Percentiles rank a stretch among this genome's conserved stretches.
Evolutionary conservation across 2,113 vertebrate genomes (phyloP).

Genomic region (Odontophorus gujanensis): DNA sequence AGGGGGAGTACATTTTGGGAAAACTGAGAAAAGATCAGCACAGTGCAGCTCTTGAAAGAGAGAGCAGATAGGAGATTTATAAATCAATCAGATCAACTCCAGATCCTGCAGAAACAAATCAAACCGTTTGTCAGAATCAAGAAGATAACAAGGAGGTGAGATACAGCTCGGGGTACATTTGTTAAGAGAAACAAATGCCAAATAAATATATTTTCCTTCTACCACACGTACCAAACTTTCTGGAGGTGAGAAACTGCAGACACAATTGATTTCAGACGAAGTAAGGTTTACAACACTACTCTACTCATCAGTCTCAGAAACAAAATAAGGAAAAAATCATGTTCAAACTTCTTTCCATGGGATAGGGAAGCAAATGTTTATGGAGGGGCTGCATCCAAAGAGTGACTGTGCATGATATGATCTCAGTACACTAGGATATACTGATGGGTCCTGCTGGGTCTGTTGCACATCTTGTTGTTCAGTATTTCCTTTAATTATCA

Average conservation of each 20-base stretch:
- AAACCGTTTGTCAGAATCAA: conserved; percentile 56
- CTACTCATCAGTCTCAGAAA: not conserved
- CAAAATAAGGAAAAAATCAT: not conserved
- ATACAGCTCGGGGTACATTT: conserved; percentile 2
- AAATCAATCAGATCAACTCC: conserved; percentile 50
- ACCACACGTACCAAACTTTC: conserved; percentile 32
- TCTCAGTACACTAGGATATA: not conserved
- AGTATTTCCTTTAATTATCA: not conserved
- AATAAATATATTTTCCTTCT: conserved; percentile 18
- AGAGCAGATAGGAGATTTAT: conserved; percentile 37
- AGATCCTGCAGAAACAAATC: conserved; percentile 53
- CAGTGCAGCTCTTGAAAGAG: conserved; percentile 17
- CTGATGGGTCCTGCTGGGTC: not conserved
- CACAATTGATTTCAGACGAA: not conserved
- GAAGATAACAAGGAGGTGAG: conserved; percentile 50
- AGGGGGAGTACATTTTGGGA: not conserved
- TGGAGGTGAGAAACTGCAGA: not conserved
- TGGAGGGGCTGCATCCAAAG: not conserved
- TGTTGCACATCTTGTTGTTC: not conserved
- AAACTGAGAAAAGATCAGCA: conserved; percentile 14
- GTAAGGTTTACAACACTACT: not conserved
- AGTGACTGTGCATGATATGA: fast-evolving
- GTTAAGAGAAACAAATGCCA: conserved; percentile 5
- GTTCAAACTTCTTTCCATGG: not conserved
- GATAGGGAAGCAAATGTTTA: not conserved